A percentile compares a stretch with the other conserved stretches of the same genome.
phyloP scores from a whole-genome alignment of 2,888 invertebrate genomes.

The Tenthredo livida region DNA sequence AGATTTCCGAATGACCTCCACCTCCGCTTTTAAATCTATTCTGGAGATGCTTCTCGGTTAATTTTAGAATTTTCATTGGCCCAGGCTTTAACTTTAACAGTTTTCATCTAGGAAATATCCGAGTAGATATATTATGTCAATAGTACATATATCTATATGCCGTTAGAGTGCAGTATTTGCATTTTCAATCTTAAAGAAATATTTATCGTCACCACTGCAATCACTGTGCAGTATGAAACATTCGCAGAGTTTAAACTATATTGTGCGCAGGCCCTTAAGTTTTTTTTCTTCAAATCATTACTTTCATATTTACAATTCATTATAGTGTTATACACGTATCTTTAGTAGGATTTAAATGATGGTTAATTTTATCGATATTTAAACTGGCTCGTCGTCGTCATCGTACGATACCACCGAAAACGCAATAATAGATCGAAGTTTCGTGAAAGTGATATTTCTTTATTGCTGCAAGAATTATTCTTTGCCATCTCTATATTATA shows the following conservation, averaged over 20 bases:
- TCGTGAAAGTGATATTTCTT: background rate
- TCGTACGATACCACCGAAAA: background rate
- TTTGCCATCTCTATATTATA: background rate
- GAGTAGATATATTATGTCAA: conserved; percentile 31
- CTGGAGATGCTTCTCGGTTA: conserved; percentile 71
- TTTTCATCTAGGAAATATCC: conserved; percentile 55
- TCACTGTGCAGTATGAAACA: background rate
- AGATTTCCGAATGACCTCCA: conserved; percentile 73
- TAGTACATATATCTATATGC: background rate
- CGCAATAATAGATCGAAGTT: background rate
- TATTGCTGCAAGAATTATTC: background rate
- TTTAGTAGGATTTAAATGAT: background rate
- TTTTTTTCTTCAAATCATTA: background rate
- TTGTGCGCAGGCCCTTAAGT: background rate
- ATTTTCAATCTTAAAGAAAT: background rate
- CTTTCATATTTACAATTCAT: background rate
- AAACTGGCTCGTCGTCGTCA: too few species aligned
- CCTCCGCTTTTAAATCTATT: conserved; percentile 74
- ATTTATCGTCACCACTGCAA: background rate
- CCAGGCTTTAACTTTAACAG: conserved; percentile 68
- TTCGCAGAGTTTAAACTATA: background rate
- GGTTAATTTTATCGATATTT: background rate
- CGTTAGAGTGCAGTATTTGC: background rate
- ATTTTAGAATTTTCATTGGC: conserved; percentile 73
- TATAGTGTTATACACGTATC: background rate